phyloP scores from a whole-genome alignment of 2,797 vertebrate genomes.

The Netta rufina region DNA sequence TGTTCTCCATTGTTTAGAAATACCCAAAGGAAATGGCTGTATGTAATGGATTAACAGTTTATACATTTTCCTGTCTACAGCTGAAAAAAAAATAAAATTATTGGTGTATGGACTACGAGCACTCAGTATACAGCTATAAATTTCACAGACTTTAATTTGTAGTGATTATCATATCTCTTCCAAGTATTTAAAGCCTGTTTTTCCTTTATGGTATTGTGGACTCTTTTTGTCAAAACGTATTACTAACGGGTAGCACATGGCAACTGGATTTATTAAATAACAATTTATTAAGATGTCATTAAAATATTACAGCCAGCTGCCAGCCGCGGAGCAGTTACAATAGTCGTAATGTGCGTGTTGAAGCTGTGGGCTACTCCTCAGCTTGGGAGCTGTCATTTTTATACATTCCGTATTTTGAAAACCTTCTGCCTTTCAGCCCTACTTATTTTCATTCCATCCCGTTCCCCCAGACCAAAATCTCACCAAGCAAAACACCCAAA shows the following conservation, averaged over 20 bases:
- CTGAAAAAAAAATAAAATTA: background rate
- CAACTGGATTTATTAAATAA: background rate
- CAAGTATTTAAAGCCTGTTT: background rate
- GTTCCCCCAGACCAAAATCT: background rate
- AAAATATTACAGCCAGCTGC: background rate
- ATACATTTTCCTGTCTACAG: constrained; percentile 40
- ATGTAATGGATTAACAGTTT: constrained; percentile 10
- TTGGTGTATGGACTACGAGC: background rate
- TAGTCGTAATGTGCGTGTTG: background rate
- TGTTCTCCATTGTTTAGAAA: constrained; percentile 34
- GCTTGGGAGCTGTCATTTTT: background rate
- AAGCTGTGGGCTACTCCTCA: background rate
- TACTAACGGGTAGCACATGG: background rate
- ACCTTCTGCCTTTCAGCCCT: background rate
- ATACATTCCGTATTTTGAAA: background rate
- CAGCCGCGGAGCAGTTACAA: background rate
- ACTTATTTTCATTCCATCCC: background rate
- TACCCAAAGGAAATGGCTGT: background rate
- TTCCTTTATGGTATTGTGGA: background rate
- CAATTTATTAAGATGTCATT: background rate
- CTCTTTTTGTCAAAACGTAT: background rate
- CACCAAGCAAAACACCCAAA: background rate
- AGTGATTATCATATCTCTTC: background rate
- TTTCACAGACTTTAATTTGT: background rate
- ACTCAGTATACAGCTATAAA: background rate